A percentile compares a stretch with the other conserved stretches of the same genome.
Conservation (phyloP, 2,113 vertebrate species). For the Python bivittatus region DNA sequence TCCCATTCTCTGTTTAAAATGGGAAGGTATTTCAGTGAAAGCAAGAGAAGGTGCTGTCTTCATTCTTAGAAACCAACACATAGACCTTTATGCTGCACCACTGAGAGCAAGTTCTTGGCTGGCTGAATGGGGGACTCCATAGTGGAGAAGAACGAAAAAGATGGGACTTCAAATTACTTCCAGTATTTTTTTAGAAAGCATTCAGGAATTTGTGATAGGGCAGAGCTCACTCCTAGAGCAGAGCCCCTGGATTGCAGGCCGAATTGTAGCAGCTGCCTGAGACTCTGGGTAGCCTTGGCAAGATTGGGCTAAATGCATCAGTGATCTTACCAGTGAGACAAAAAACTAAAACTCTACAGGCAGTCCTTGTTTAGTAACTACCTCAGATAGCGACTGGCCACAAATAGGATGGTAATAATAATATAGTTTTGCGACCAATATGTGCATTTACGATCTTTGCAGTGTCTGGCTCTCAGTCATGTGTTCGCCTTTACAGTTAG, state of each 20-base stretch:
- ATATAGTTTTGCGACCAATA: not conserved
- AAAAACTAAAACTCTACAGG: not conserved
- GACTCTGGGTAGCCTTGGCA: not conserved
- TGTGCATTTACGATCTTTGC: not conserved
- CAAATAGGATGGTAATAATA: not conserved
- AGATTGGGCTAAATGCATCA: not conserved
- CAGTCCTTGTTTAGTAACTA: not conserved
- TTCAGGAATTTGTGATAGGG: not conserved
- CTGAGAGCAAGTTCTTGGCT: not conserved
- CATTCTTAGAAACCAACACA: not conserved
- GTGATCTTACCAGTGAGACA: not conserved
- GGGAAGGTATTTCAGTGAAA: not conserved
- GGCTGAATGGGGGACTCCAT: not conserved
- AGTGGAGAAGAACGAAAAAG: not conserved
- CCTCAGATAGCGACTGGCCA: not conserved
- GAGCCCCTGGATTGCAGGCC: not conserved
- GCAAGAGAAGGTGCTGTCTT: not conserved
- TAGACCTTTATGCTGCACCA: not conserved
- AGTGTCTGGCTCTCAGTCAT: not conserved
- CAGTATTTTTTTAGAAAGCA: not conserved
- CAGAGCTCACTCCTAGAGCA: not conserved
- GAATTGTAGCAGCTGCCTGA: not conserved
- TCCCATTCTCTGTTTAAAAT: rapidly evolving
- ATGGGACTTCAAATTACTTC: not conserved
- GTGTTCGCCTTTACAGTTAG: not conserved